phyloP scores from a whole-genome alignment of 2,113 vertebrate genomes.

The Ancistrus triradiatus region DNA sequence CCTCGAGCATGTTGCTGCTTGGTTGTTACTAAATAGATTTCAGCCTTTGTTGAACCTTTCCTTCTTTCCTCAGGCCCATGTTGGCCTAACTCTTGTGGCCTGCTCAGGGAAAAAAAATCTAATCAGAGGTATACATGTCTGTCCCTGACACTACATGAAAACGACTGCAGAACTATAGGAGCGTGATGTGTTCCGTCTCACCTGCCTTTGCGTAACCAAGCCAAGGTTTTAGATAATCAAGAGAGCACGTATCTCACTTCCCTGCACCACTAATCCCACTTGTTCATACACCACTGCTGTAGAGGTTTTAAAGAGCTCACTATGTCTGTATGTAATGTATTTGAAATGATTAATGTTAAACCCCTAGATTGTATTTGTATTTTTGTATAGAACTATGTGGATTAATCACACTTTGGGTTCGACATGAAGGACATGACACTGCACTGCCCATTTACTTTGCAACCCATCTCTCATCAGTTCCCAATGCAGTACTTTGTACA shows the following conservation, averaged over 20 bases:
- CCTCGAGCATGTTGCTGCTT: conserved; percentile 8
- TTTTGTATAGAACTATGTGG: conserved; percentile 72
- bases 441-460: conserved; percentile 40
- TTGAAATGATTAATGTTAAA: conserved; percentile 62
- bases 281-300: conserved; percentile 66
- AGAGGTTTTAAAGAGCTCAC: conserved; percentile 58
- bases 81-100: conserved; percentile 43
- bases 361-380: conserved; percentile 73
- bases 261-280: conserved; percentile 49
- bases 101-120: conserved; percentile 63
- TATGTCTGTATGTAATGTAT: conserved; percentile 59
- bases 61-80: conserved; percentile 25
- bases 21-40: conserved; percentile 22
- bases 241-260: conserved; percentile 39
- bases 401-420: conserved; percentile 58
- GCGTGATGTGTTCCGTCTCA: conserved; percentile 48
- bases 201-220: conserved; percentile 57
- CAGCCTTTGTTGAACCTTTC: conserved; percentile 9
- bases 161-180: conserved; percentile 33
- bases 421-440: conserved; percentile 44
- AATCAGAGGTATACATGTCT: conserved; percentile 10
- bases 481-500: conserved; percentile 22
- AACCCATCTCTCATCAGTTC: conserved; percentile 21
- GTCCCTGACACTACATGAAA: conserved; percentile 10
- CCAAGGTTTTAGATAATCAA: conserved; percentile 36